These are phyloP conservation scores for Polyergus mexicanus DNA, from an alignment of 1,140 invertebrate species.

Conservation along the genomic window DNA sequence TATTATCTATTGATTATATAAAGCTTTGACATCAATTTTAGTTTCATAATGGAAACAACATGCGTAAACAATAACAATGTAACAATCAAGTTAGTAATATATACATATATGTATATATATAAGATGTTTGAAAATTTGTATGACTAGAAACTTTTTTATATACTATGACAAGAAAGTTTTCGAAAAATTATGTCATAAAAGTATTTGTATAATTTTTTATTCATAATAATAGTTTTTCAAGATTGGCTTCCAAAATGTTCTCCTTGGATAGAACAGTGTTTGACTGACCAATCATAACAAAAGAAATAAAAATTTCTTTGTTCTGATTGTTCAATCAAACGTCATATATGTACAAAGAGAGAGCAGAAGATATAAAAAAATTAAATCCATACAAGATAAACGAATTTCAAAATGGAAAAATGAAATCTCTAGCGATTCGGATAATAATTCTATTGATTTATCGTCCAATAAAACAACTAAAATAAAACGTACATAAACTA, in stretches of 20 bases:
- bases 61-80: not conserved
- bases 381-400: not conserved
- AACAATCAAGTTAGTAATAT: not conserved
- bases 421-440: conserved; percentile 5
- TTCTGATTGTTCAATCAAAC: too few relatives aligned
- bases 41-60: conserved; percentile 9
- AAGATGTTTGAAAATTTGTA: too few relatives aligned
- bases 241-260: too few relatives aligned
- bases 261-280: too few relatives aligned
- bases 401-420: not conserved
- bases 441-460: conserved; percentile 15
- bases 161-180: not conserved
- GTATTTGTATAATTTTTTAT: too few relatives aligned
- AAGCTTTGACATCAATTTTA: not conserved
- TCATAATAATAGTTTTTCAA: too few relatives aligned
- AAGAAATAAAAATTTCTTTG: too few relatives aligned
- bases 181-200: too few relatives aligned
- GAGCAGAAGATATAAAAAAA: not conserved
- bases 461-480: not conserved
- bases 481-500: not conserved
- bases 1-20: not conserved
- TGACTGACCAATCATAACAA: too few relatives aligned
- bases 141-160: too few relatives aligned
- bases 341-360: too few relatives aligned
- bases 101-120: not conserved